Base-by-base conservation (phyloP, 2,888 invertebrate genomes). In the Cybosia mesomella region DNA sequence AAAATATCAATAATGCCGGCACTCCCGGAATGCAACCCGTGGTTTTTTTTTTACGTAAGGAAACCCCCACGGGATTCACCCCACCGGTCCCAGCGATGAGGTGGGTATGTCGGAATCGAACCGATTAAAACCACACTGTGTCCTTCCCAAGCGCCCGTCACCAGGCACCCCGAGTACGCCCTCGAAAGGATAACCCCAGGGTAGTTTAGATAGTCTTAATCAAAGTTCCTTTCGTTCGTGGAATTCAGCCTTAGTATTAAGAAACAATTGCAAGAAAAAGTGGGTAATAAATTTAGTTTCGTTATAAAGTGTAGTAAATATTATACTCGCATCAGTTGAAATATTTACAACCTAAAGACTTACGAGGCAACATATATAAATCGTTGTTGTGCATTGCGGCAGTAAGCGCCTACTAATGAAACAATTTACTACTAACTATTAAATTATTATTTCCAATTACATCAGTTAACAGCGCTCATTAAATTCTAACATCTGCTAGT, bases 401-500 rank as follows among this genome's bases (percentile, higher is more conserved):
- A 21, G 34, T 49, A n/a, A 34, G 34, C 28, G 5, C 28, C 28
- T 54, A 2, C 13, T 49, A 61, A 21, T 53, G 13, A 49, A 49
- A 49, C 10, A 28, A 32, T 22, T 18, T 22, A 22, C 15, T 18
- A 32, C 49, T 49, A 53, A 53, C n/a, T n/a, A 21, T 28, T 61
- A 32, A 59, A 59, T 34, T 65, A 49, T 15, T 66, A 58, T 58
- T 64, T 58, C n/a, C 58, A 39, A 59, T 63, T 63, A 54, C 21
- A 18, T 59, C 54, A 53, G 55, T 10, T 10, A 55, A 62, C 68
- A 63, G 49, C 62, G 64, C 66, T 72, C 64, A 61, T 70, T 73
- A 71, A 73, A 74, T 59, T 57, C 53, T 18, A 79, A 68, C 74
- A 76, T 76, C 78, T 76, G 75, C 57, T 77, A 63, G 66, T 65